These are phyloP conservation scores for Sparus aurata DNA, from an alignment of 2,797 vertebrate species.

Conservation along the genomic window DNA sequence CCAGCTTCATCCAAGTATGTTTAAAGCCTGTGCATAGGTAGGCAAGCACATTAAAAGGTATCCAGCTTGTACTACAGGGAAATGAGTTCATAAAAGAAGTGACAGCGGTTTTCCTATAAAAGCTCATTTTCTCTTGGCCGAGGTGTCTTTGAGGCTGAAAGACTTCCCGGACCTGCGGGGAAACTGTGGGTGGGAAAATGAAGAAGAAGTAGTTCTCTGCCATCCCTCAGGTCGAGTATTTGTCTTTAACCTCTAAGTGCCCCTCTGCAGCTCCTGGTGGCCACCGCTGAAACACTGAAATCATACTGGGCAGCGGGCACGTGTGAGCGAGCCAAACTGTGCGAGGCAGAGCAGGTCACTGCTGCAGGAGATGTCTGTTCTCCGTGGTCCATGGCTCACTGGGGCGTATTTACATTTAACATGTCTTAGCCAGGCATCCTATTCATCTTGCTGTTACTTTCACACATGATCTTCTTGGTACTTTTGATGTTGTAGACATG, in stretches of 20 bases:
- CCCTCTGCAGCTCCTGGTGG: constrained; percentile 25
- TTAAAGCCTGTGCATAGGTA: constrained; percentile 11
- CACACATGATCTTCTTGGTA: background rate
- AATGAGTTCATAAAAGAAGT: constrained; percentile 27
- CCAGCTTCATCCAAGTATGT: constrained; percentile 12
- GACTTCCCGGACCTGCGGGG: constrained; percentile 39
- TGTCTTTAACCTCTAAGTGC: constrained; percentile 49
- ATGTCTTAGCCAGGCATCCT: background rate
- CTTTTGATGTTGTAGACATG: background rate
- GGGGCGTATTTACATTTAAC: background rate
- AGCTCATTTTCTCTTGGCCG: constrained; percentile 14
- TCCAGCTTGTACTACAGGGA: constrained; percentile 11
- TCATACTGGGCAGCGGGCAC: constrained; percentile 1
- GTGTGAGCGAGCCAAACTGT: constrained; percentile 16
- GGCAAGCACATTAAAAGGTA: background rate
- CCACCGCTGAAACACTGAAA: constrained; percentile 19
- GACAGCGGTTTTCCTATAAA: constrained; percentile 26
- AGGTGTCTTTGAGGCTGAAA: constrained; percentile 18
- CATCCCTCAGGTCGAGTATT: constrained; percentile 36
- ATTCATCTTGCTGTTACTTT: background rate
- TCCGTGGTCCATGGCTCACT: background rate
- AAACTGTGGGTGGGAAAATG: constrained; percentile 49
- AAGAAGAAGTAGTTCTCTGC: constrained; percentile 26
- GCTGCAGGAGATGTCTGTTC: constrained; percentile 1
- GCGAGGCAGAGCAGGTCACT: constrained; percentile 4